A percentile compares a stretch with the other conserved stretches of the same genome.
Conservation (phyloP, 2,888 invertebrate genomes). For the Neocrepidodera transversa region DNA sequence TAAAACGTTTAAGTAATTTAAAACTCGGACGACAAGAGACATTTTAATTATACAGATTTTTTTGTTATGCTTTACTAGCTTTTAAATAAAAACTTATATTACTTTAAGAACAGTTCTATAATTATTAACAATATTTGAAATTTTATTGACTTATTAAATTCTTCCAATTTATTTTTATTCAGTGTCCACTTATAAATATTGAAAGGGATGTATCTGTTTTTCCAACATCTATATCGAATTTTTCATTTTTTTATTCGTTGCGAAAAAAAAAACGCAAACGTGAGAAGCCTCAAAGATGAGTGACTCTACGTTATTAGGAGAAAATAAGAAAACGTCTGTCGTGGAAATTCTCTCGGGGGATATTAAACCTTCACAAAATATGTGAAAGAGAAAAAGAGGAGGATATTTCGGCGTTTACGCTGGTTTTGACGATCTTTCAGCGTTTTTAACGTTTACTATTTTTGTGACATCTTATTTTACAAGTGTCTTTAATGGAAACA, state of each 20-base stretch:
- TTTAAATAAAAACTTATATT: no score
- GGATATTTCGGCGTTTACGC: slow-evolving; percentile 13
- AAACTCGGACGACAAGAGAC: no score
- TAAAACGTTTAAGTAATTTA: no score
- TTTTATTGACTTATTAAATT: neutral
- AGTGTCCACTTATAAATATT: slow-evolving; percentile 18
- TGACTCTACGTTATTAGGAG: slow-evolving; percentile 17
- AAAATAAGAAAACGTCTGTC: slow-evolving; percentile 24
- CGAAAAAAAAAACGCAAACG: slow-evolving; percentile 17
- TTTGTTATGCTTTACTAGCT: no score
- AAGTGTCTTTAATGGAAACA: slow-evolving; percentile 11
- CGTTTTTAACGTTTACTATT: slow-evolving; percentile 15
- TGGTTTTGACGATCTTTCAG: slow-evolving; percentile 1
- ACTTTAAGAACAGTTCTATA: no score
- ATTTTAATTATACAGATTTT: no score
- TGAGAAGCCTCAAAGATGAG: slow-evolving; percentile 25
- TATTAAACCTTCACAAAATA: slow-evolving; percentile 24
- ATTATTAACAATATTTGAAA: no score
- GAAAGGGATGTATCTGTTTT: slow-evolving; percentile 15
- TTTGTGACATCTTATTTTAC: slow-evolving; percentile 15
- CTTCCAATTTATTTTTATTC: slow-evolving; percentile 5
- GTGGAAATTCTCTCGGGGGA: slow-evolving; percentile 18
- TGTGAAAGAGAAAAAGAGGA: slow-evolving; percentile 12
- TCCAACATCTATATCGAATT: slow-evolving; percentile 13
- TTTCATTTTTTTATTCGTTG: slow-evolving; percentile 17